phyloP scores from a whole-genome alignment of 1,140 invertebrate species.

The Pentalonia nigronervosa region DNA sequence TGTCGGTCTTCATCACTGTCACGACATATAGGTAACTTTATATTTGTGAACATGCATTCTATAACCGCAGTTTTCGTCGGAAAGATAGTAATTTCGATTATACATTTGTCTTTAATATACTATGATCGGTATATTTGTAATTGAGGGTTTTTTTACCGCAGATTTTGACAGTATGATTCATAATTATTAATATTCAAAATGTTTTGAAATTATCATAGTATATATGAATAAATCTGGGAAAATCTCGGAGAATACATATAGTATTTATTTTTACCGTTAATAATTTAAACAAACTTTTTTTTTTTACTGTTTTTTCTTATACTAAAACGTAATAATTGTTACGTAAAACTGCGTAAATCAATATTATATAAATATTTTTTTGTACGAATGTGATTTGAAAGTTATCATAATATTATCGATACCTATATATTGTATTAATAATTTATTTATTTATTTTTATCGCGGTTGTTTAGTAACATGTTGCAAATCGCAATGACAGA shows the following conservation, averaged over 20 bases:
- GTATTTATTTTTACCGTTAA: not conserved
- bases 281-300: not conserved
- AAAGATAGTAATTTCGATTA: not conserved
- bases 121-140: not conserved
- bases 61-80: not conserved
- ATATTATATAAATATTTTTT: conserved; percentile 32
- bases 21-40: not conserved
- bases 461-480: not conserved
- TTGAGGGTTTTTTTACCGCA: not conserved
- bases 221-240: not conserved
- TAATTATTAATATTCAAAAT: not conserved
- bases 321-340: not conserved
- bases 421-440: not conserved
- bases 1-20: not conserved
- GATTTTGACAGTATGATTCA: not conserved
- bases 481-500: not conserved
- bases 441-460: not conserved
- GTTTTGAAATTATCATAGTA: not conserved
- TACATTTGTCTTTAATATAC: not conserved
- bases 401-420: not conserved
- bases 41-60: not conserved
- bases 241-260: not conserved
- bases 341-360: not conserved
- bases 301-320: not conserved
- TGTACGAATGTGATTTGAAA: not conserved